Conservation (phyloP, 2,797 vertebrate genomes). For the Sebastolobus altivelis region DNA sequence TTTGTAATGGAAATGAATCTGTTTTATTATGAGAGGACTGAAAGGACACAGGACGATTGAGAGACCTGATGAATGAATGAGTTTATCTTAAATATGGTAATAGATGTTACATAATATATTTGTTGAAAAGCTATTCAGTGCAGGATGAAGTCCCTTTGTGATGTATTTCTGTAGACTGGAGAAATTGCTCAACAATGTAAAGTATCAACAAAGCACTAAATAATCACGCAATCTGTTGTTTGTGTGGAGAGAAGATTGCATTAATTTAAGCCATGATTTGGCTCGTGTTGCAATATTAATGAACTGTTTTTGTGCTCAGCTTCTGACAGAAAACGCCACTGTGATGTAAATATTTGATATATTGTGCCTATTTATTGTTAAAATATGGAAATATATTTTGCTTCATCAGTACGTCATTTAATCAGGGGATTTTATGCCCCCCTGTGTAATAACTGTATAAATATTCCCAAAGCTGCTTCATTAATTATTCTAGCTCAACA, state of each 20-base stretch:
- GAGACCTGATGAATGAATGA: slow-evolving; percentile 21
- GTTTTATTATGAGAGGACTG: slow-evolving; percentile 20
- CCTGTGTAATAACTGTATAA: slow-evolving; percentile 29
- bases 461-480: slow-evolving; percentile 42
- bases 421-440: slow-evolving; percentile 25
- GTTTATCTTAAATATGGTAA: slow-evolving; percentile 8
- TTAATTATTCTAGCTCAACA: slow-evolving; percentile 48
- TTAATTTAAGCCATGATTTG: slow-evolving; percentile 23
- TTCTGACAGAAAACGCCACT: slow-evolving; percentile 20
- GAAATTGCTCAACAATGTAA: slow-evolving; percentile 4
- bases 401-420: slow-evolving; percentile 18
- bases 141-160: slow-evolving; percentile 4
- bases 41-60: slow-evolving; percentile 22
- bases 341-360: slow-evolving; percentile 69
- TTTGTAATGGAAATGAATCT: slow-evolving; percentile 11
- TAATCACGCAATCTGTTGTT: slow-evolving; percentile 5
- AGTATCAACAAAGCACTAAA: slow-evolving; percentile 15
- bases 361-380: slow-evolving; percentile 55
- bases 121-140: slow-evolving; percentile 7
- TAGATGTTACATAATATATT: background rate
- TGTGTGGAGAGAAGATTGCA: slow-evolving; percentile 1
- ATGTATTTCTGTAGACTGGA: slow-evolving; percentile 24
- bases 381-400: slow-evolving; percentile 34
- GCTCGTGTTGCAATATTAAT: slow-evolving; percentile 31
- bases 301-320: slow-evolving; percentile 20